Percentiles rank a stretch among this genome's conserved stretches.
Conservation (phyloP, 2,888 invertebrate species). For the Orchestes rusci region DNA sequence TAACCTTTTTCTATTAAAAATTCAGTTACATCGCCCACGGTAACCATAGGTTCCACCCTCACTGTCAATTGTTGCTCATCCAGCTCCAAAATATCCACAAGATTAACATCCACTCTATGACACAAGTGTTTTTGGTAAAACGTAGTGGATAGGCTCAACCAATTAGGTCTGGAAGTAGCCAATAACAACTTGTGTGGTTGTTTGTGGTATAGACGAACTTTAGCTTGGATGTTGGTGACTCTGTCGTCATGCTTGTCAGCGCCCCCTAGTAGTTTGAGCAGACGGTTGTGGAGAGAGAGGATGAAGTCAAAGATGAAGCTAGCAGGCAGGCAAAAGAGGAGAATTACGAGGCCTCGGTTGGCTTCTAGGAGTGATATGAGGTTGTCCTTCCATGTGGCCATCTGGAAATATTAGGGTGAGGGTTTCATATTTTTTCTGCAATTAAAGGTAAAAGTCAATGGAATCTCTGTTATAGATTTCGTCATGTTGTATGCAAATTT, state of each 20-base stretch:
- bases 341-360: constrained; percentile 56
- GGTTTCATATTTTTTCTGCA: too few relatives aligned
- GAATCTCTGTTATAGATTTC: too few relatives aligned
- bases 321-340: constrained; percentile 59
- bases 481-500: too few relatives aligned
- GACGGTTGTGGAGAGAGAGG: constrained; percentile 41
- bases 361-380: constrained; percentile 47
- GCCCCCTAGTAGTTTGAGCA: constrained; percentile 41
- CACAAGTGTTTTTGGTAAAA: constrained; percentile 59
- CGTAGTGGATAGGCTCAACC: constrained; percentile 60
- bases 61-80: constrained; percentile 53
- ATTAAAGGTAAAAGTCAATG: too few relatives aligned
- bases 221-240: constrained; percentile 46
- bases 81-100: constrained; percentile 55
- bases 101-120: constrained; percentile 55
- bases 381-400: constrained; percentile 4
- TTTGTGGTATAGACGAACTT: constrained; percentile 51
- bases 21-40: constrained; percentile 58
- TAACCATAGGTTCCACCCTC: constrained; percentile 60
- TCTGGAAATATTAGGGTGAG: too few relatives aligned
- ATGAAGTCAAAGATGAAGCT: constrained; percentile 54
- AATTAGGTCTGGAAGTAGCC: constrained; percentile 62
- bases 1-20: constrained; percentile 59
- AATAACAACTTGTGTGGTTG: constrained; percentile 49
- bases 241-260: constrained; percentile 44